A percentile compares a stretch with the other conserved stretches of the same genome.
Evolutionary conservation across 2,888 invertebrate species (phyloP).

Genomic region (Peribatodes rhomboidaria): DNA sequence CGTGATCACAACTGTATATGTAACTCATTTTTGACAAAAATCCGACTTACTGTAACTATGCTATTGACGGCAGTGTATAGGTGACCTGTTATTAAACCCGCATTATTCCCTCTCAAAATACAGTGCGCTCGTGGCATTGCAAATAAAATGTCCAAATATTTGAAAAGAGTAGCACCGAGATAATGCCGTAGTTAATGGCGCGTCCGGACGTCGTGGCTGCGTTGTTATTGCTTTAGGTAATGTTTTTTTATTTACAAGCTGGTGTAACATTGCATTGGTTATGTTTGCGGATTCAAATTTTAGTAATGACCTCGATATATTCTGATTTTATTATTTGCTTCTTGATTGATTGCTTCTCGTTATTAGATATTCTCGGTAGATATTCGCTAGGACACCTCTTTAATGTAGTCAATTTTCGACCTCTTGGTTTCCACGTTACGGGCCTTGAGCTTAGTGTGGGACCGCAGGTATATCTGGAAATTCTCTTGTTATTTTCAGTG

Average conservation of each 20-base stretch:
- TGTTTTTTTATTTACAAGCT: conserved; percentile 49
- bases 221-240: conserved; percentile 69
- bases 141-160: conserved; percentile 76
- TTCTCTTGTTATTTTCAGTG: no score
- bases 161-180: conserved; percentile 71
- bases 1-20: no score
- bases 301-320: background rate
- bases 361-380: no score
- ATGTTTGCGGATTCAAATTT: no score
- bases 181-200: conserved; percentile 76
- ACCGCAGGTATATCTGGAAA: no score
- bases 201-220: conserved; percentile 68
- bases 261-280: conserved; percentile 48
- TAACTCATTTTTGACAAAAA: no score
- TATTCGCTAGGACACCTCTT: no score
- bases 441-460: no score
- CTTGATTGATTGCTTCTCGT: no score
- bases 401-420: no score
- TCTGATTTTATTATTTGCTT: background rate
- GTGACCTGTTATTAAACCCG: conserved; percentile 1
- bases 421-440: no score
- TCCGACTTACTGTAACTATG: no score
- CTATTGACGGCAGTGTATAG: background rate
- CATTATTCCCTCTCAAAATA: conserved; percentile 28
- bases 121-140: conserved; percentile 44